Conservation (phyloP, 2,888 invertebrate genomes). For the Cantharis nigra region DNA sequence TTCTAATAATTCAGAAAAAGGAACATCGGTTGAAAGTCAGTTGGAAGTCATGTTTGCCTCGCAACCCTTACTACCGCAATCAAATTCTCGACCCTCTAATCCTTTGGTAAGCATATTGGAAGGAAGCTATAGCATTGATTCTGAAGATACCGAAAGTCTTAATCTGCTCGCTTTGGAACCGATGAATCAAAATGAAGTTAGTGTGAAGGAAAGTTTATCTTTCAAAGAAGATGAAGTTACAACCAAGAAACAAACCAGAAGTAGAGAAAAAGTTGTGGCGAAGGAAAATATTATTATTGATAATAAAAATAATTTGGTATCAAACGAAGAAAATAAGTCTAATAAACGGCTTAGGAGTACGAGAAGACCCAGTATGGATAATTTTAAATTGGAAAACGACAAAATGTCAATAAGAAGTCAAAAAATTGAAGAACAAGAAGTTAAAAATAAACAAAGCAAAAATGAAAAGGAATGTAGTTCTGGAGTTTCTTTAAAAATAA, state of each 20-base stretch:
- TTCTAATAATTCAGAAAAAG: background rate
- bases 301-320: background rate
- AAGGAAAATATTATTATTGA: background rate
- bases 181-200: background rate
- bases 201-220: background rate
- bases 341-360: background rate
- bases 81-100: constrained; percentile 32
- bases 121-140: background rate
- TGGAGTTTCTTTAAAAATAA: too few relatives aligned
- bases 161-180: background rate
- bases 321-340: background rate
- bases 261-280: background rate
- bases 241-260: background rate
- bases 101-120: constrained; percentile 33
- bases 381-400: background rate
- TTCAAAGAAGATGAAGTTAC: background rate
- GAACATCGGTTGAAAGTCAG: constrained; percentile 37
- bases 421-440: background rate
- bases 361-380: background rate
- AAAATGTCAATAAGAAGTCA: background rate
- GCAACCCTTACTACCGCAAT: constrained; percentile 30
- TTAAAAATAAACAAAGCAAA: background rate
- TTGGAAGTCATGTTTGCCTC: constrained; percentile 39
- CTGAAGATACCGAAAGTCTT: background rate
- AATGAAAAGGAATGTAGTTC: background rate